Evolutionary conservation across 2,113 vertebrate species (phyloP).

Genomic region (Ginglymostoma cirratum): DNA sequence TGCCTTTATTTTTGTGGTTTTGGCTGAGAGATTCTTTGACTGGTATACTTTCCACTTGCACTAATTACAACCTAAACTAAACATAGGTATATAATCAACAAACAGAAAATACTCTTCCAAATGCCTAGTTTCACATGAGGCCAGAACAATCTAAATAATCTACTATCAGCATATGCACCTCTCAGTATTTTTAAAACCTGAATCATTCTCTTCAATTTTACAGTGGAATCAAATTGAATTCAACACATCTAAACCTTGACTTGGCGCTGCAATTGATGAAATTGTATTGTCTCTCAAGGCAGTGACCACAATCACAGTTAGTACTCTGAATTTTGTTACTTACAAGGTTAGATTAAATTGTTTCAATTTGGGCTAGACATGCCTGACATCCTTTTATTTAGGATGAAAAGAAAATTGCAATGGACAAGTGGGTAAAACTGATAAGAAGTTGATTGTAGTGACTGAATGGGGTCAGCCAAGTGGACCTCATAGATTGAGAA

Average conservation of each 20-base stretch:
- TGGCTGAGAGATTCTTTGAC: background rate
- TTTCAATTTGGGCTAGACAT: background rate
- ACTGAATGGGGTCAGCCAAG: too few relatives aligned
- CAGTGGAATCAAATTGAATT: background rate
- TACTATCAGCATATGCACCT: background rate
- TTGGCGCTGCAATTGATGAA: background rate
- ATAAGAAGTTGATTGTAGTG: too few relatives aligned
- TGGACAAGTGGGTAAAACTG: too few relatives aligned
- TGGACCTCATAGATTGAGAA: too few relatives aligned
- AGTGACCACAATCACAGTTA: background rate
- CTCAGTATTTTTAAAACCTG: background rate
- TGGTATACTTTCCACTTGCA: background rate
- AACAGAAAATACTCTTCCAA: background rate
- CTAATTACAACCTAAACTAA: background rate
- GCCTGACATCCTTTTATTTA: background rate
- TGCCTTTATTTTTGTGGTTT: background rate
- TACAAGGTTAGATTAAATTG: background rate
- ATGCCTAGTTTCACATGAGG: background rate
- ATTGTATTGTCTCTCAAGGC: background rate
- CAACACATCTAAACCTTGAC: background rate
- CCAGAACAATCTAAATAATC: background rate
- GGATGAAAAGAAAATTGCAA: background rate
- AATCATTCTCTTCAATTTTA: background rate
- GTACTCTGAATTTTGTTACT: background rate
- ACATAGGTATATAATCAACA: background rate